Evolutionary conservation across 1,140 invertebrate species (phyloP).

Genomic region (Drosophila saltans): DNA sequence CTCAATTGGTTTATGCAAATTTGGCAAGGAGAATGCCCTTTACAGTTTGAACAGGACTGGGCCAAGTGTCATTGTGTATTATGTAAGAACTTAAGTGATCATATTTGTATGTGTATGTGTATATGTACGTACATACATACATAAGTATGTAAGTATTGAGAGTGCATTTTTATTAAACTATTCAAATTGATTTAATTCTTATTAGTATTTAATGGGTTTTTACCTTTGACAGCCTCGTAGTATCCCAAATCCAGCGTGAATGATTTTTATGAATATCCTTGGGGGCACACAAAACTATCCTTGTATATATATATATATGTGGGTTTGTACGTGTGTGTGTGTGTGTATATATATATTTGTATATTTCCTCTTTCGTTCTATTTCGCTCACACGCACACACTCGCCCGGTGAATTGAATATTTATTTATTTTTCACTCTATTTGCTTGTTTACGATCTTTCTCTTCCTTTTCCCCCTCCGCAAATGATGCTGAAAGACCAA

Average conservation of each 20-base stretch:
- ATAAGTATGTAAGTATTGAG: not conserved
- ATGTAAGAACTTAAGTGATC: slow-evolving; percentile 8
- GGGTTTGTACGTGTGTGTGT: too few relatives aligned
- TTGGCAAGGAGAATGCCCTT: slow-evolving; percentile 26
- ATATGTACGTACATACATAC: not conserved
- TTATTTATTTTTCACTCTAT: slow-evolving; percentile 55
- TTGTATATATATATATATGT: too few relatives aligned
- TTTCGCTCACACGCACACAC: slow-evolving; percentile 20
- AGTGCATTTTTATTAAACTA: not conserved
- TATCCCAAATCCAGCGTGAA: slow-evolving; percentile 83
- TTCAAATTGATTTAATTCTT: not conserved
- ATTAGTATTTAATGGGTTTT: slow-evolving; percentile 33
- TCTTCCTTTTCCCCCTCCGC: slow-evolving; percentile 28
- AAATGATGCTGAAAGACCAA: slow-evolving; percentile 35
- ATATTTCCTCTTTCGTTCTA: slow-evolving; percentile 35
- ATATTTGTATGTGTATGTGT: slow-evolving; percentile 9
- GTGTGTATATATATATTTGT: slow-evolving; percentile 36
- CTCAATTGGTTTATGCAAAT: slow-evolving; percentile 56
- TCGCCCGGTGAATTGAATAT: slow-evolving; percentile 37
- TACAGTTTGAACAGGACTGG: slow-evolving; percentile 35
- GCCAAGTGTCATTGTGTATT: slow-evolving; percentile 14
- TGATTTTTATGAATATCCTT: slow-evolving; percentile 76
- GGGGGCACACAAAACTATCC: slow-evolving; percentile 41
- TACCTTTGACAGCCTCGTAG: slow-evolving; percentile 83
- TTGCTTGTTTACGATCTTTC: slow-evolving; percentile 49